Percentiles rank a stretch among this genome's conserved stretches.
Evolutionary conservation across 2,888 invertebrate genomes (phyloP).

Genomic region (Hyposoter dolosus): DNA sequence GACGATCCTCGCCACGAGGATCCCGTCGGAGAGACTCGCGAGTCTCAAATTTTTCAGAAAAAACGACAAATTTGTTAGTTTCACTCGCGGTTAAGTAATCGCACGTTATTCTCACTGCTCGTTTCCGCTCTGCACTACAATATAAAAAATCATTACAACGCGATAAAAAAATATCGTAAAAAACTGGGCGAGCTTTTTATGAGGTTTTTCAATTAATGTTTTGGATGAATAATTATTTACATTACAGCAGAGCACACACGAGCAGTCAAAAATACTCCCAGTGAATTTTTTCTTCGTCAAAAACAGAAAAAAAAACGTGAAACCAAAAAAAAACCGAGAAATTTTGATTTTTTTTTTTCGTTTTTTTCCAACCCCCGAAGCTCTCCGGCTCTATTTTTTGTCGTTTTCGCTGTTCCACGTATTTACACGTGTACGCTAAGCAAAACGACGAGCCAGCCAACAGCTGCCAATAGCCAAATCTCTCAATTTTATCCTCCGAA

Average conservation of each 20-base stretch:
- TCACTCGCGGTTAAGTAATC: background rate
- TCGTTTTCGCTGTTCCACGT: slow-evolving; percentile 49
- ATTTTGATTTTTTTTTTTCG: slow-evolving; percentile 4
- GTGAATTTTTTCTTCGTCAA: background rate
- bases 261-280: background rate
- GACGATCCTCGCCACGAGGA: background rate
- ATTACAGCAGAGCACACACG: background rate
- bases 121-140: background rate
- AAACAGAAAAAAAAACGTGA: background rate
- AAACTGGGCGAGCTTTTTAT: background rate
- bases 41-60: background rate
- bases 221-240: background rate
- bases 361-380: slow-evolving; percentile 1
- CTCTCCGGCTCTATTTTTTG: background rate
- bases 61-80: background rate
- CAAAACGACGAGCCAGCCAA: slow-evolving; percentile 57
- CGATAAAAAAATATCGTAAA: slow-evolving; percentile 9
- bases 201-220: background rate
- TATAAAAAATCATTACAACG: slow-evolving; percentile 1
- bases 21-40: background rate
- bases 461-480: slow-evolving; percentile 54
- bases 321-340: background rate
- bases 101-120: background rate
- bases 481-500: slow-evolving; percentile 16
- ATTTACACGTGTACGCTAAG: slow-evolving; percentile 68